phyloP scores from a whole-genome alignment of 2,797 vertebrate species.

The Mormyrops attenuatus region DNA sequence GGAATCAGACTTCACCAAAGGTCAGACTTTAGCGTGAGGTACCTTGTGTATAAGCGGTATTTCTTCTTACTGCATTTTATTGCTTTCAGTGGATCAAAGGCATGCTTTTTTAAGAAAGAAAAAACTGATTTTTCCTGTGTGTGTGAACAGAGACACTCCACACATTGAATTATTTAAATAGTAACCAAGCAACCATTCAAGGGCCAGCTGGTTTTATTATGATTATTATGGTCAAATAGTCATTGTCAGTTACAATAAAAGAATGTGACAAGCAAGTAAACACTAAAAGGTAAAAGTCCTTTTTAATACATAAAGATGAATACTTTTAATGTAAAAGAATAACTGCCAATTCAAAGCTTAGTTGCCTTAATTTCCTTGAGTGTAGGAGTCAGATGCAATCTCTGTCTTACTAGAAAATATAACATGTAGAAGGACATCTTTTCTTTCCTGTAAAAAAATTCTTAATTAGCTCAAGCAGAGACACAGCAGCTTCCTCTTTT shows the following conservation, averaged over 20 bases:
- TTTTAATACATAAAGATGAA: conserved; percentile 15
- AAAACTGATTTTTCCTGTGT: conserved; percentile 5
- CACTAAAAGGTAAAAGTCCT: conserved; percentile 43
- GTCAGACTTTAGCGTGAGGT: conserved; percentile 10
- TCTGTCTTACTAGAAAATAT: conserved; percentile 53
- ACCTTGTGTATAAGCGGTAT: not conserved
- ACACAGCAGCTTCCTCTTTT: conserved; percentile 47
- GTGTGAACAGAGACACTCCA: conserved; percentile 18
- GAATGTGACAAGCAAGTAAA: conserved; percentile 38
- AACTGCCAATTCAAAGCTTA: conserved; percentile 51
- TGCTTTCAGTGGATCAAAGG: conserved; percentile 17
- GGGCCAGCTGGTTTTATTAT: conserved; percentile 28
- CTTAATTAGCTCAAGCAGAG: conserved; percentile 61
- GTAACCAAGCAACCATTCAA: conserved; percentile 30
- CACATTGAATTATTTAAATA: conserved; percentile 3
- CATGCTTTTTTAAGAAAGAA: not conserved
- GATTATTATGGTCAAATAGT: conserved; percentile 43
- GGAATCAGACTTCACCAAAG: conserved; percentile 22
- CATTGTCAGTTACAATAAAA: conserved; percentile 38
- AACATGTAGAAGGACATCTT: conserved; percentile 60
- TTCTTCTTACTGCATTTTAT: conserved; percentile 3
- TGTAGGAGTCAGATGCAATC: conserved; percentile 61
- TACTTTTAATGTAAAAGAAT: conserved; percentile 15
- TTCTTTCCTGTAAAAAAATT: conserved; percentile 40
- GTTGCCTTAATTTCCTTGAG: conserved; percentile 49